Conservation (phyloP, 2,797 vertebrate genomes). For the Phyllotis vaccarum region DNA sequence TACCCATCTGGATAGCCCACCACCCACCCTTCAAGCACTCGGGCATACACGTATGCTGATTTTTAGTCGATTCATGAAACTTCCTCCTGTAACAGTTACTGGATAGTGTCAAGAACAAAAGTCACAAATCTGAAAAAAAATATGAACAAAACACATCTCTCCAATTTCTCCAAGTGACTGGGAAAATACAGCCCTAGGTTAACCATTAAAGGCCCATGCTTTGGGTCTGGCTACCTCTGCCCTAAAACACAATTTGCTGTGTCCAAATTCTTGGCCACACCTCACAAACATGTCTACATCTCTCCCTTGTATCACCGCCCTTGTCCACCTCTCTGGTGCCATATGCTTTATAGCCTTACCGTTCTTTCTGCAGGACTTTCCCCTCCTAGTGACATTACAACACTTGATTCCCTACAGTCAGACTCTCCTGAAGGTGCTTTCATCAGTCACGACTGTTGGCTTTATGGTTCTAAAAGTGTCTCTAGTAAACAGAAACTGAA, state of each 20-base stretch:
- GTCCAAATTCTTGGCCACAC: background rate
- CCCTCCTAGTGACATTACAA: background rate
- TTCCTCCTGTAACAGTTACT: background rate
- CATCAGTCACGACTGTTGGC: background rate
- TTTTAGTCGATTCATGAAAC: background rate
- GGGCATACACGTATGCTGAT: rapidly evolving
- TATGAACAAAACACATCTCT: background rate
- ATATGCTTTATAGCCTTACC: background rate
- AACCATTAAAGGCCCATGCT: background rate
- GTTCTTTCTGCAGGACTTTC: background rate
- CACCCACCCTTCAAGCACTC: background rate
- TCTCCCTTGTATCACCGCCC: background rate
- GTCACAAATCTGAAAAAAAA: background rate
- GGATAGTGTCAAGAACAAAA: background rate
- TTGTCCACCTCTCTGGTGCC: background rate
- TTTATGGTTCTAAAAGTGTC: background rate
- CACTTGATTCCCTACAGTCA: background rate
- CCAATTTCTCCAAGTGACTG: background rate
- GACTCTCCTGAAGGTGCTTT: background rate
- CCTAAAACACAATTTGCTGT: background rate
- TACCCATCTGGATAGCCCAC: background rate
- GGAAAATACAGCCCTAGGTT: background rate
- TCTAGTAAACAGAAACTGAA: background rate
- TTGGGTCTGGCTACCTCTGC: rapidly evolving
- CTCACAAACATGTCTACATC: background rate